Evolutionary conservation across 2,113 vertebrate species (phyloP).

Genomic region (Ictidomys tridecemlineatus): DNA sequence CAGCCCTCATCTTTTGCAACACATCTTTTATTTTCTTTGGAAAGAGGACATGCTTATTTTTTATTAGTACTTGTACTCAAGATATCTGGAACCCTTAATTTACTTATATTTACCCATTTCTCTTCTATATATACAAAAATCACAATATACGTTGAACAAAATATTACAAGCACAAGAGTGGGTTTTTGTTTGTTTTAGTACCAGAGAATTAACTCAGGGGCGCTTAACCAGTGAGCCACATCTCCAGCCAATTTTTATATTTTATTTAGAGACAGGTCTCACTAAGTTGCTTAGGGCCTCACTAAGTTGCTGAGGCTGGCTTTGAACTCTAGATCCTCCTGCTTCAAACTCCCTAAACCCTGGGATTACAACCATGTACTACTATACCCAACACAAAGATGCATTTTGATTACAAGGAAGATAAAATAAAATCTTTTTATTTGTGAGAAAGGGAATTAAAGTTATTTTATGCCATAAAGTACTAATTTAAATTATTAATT

Average conservation of each 20-base stretch:
- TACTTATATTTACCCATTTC: background rate
- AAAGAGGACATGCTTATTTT: background rate
- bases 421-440: background rate
- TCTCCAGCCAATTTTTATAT: no score
- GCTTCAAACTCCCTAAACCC: no score
- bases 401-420: background rate
- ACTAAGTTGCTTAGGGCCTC: no score
- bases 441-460: background rate
- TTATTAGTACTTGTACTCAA: background rate
- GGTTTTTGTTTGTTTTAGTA: no score
- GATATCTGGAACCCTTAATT: background rate
- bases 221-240: no score
- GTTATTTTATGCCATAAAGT: background rate
- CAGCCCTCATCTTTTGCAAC: background rate
- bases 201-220: no score
- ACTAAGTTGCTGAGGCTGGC: no score
- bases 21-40: conserved; percentile 14
- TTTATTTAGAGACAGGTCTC: no score
- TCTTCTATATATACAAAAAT: conserved; percentile 23
- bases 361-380: no score
- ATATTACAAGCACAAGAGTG: background rate
- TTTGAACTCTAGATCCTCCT: no score
- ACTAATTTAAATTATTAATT: conserved; percentile 29
- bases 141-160: background rate
- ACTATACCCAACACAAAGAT: background rate